Conservation (phyloP, 2,797 vertebrate species). For the Parauchenoglanis ngamensis region DNA sequence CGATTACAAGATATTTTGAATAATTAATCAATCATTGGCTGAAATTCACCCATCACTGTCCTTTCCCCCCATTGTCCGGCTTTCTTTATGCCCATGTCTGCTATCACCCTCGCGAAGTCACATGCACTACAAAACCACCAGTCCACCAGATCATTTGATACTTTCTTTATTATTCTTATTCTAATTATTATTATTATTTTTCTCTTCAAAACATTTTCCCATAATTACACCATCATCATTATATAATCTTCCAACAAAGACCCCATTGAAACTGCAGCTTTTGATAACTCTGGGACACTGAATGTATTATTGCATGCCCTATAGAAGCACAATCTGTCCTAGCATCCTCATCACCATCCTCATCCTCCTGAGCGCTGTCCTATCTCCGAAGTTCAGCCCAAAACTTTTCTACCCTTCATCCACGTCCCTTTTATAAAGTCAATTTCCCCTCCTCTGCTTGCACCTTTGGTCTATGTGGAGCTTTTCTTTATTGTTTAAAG, state of each 20-base stretch:
- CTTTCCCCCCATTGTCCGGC: conserved; percentile 81
- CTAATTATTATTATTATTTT: conserved; percentile 84
- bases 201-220: conserved; percentile 75
- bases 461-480: background rate
- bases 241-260: conserved; percentile 99
- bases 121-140: conserved; percentile 80
- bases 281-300: conserved; percentile 95
- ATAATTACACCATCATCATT: conserved; percentile 99
- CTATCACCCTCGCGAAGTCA: conserved; percentile 80
- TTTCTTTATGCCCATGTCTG: conserved; percentile 65
- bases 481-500: conserved; percentile 43
- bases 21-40: conserved; percentile 86
- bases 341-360: conserved; percentile 75
- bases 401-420: conserved; percentile 84
- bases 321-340: conserved; percentile 84
- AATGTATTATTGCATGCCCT: conserved; percentile 93
- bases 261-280: conserved; percentile 93
- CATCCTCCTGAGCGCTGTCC: conserved; percentile 65
- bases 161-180: conserved; percentile 84
- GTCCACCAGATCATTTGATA: conserved; percentile 85
- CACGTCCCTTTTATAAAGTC: conserved; percentile 72
- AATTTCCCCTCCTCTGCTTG: conserved; percentile 60
- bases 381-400: conserved; percentile 85
- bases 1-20: conserved; percentile 75
- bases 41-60: conserved; percentile 77